Conservation (phyloP, 2,888 invertebrate genomes). For the Argyresthia albistria region DNA sequence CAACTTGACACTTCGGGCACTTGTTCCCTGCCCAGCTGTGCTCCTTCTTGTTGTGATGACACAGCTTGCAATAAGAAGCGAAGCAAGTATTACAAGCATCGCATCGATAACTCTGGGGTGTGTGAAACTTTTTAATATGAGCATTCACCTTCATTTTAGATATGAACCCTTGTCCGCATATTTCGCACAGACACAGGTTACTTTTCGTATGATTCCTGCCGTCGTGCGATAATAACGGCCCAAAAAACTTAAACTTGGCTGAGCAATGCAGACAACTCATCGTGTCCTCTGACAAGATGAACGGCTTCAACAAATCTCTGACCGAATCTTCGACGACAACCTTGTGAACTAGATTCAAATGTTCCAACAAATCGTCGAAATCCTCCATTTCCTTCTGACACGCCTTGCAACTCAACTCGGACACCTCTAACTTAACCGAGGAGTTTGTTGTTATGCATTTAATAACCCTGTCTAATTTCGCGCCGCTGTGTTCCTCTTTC, state of each 20-base stretch:
- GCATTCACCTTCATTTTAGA: slow-evolving; percentile 31
- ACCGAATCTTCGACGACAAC: slow-evolving; percentile 16
- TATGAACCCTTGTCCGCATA: slow-evolving; percentile 45
- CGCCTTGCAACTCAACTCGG: slow-evolving; percentile 28
- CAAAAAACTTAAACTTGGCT: slow-evolving; percentile 32
- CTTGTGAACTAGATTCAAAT: slow-evolving; percentile 9
- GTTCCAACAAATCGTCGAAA: slow-evolving; percentile 25
- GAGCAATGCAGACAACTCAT: slow-evolving; percentile 34
- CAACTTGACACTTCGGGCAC: slow-evolving; percentile 43
- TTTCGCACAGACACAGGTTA: slow-evolving; percentile 23
- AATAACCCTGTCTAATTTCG: slow-evolving; percentile 20
- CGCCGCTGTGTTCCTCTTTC: slow-evolving; percentile 21
- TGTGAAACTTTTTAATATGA: slow-evolving; percentile 36
- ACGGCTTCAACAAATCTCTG: slow-evolving; percentile 20
- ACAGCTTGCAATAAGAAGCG: slow-evolving; percentile 5
- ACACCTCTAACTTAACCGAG: slow-evolving; percentile 31
- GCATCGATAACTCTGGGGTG: slow-evolving; percentile 11
- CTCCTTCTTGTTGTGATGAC: slow-evolving; percentile 4
- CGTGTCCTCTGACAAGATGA: slow-evolving; percentile 26
- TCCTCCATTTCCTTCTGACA: slow-evolving; percentile 21
- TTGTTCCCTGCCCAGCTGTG: slow-evolving; percentile 11
- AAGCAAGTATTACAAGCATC: slow-evolving; percentile 18
- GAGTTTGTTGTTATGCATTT: slow-evolving; percentile 13
- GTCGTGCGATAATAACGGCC: slow-evolving; percentile 27
- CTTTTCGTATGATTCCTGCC: slow-evolving; percentile 28